Conservation (phyloP, 2,888 invertebrate species). For the Drosophila atroscutellata region DNA sequence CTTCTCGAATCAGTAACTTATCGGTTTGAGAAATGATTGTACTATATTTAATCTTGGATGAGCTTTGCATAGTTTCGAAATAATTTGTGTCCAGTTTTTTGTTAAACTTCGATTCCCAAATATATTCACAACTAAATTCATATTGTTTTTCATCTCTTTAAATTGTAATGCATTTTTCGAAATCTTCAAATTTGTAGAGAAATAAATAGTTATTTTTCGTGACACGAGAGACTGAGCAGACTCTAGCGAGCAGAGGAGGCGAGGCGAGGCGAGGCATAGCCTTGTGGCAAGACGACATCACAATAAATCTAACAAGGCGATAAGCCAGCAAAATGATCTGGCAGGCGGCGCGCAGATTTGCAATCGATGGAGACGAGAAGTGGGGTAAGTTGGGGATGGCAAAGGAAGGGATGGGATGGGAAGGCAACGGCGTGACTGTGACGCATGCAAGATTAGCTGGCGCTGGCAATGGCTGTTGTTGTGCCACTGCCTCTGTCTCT, state of each 20-base stretch:
- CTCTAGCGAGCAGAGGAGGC: background rate
- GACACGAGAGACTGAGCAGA: background rate
- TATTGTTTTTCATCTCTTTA: background rate
- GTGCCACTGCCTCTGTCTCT: background rate
- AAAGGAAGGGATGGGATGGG: too few species aligned
- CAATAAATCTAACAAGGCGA: constrained; percentile 73
- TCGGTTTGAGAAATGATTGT: background rate
- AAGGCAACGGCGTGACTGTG: constrained; percentile 65
- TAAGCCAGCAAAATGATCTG: constrained; percentile 55
- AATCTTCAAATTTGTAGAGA: background rate
- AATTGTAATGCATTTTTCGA: background rate
- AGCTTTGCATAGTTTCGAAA: too few species aligned
- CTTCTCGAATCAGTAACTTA: background rate
- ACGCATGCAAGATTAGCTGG: constrained; percentile 79
- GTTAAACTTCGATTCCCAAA: background rate
- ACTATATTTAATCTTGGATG: background rate
- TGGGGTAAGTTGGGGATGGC: background rate
- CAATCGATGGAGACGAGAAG: constrained; percentile 34
- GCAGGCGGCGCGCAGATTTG: constrained; percentile 39
- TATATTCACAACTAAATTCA: too few species aligned
- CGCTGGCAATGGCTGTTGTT: constrained; percentile 57
- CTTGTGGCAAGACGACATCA: constrained; percentile 67
- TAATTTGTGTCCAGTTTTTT: too few species aligned
- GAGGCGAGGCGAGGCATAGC: constrained; percentile 7
- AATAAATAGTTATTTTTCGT: background rate